Percentiles rank a stretch among this genome's conserved stretches.
Evolutionary conservation across 2,888 invertebrate genomes (phyloP).

Genomic region (Pterostichus niger): DNA sequence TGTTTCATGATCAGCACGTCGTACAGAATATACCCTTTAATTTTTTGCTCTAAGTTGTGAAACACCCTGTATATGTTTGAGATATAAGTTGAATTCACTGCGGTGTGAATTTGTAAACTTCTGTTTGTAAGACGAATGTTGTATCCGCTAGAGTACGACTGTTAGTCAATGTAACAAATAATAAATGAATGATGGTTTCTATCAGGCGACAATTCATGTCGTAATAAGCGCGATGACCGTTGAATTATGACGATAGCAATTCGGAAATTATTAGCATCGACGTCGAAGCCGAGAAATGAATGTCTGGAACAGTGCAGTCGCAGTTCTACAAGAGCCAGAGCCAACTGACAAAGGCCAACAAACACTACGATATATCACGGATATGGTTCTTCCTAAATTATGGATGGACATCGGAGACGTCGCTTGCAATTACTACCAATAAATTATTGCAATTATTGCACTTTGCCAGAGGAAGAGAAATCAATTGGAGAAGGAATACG

Average conservation of each 20-base stretch:
- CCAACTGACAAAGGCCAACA: conserved; percentile 44
- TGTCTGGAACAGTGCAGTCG: conserved; percentile 1
- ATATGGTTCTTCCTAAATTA: conserved; percentile 29
- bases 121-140: too few species aligned
- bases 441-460: conserved; percentile 38
- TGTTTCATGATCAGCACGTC: too few species aligned
- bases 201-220: not conserved
- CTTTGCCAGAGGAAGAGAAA: conserved; percentile 14
- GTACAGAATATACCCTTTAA: too few species aligned
- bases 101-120: too few species aligned
- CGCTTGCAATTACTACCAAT: conserved; percentile 22
- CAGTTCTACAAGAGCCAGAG: conserved; percentile 10
- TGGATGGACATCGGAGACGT: conserved; percentile 25
- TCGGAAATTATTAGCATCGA: conserved; percentile 13
- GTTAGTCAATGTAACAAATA: too few species aligned
- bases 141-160: too few species aligned
- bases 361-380: conserved; percentile 32
- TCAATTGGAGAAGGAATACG: not conserved
- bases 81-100: too few species aligned
- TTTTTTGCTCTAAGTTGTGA: too few species aligned
- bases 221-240: conserved; percentile 1
- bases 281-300: conserved; percentile 39
- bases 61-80: too few species aligned
- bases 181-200: not conserved
- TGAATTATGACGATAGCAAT: not conserved